Base-by-base conservation (phyloP, 1,140 invertebrate species). In the Drosophila punjabiensis region DNA sequence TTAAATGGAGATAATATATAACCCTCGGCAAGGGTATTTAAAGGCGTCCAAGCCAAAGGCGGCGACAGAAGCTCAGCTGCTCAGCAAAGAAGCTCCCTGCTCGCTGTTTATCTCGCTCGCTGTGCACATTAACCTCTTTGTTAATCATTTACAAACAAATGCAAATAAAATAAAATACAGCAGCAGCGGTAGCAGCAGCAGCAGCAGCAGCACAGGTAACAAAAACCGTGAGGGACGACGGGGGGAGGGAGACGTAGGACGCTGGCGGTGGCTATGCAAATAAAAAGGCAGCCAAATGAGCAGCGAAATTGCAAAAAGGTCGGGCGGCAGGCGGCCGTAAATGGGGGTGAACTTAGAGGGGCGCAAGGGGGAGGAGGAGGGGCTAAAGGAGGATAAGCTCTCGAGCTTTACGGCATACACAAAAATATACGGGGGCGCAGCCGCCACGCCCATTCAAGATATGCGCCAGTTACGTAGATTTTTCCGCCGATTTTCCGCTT, bases 61-160 rank as follows among this genome's bases (percentile, higher is more conserved):
- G 41, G 43, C 37, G 41, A 32, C 59, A 11, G 39, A 69, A 71
- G 59, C 71, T 69, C 61, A 68, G 75, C 64, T 74, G 67, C n/a
- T n/a, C n/a, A n/a, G 75, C 56, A 37, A 56, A 37, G 53, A 56
- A 24, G 20, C 53, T 66, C 63, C 74, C 77, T 62, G 59, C 63
- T 77, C 56, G 81, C 83, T 86, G 71, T 74, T 81, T 83, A 75
- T 78, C 75, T 71, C 53, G 60, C 58, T 63, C 79, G 66, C 61
- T 61, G 68, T 85, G 78, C 85, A 89, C 86, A 91, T 91, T 90
- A 89, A 89, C 86, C 85, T 89, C 85, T 91, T 91, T 89, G 78
- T 91, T 90, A 89, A 89, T 89, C 86, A 89, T 89, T 89, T 90
- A 86, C 84, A 90, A 89, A 89, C 85, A 89, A 91, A 89, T 89